Evolutionary conservation across 2,888 invertebrate species (phyloP), one percentile per base, ranked within the genome.

Genomic region (Erebia epiphron): DNA sequence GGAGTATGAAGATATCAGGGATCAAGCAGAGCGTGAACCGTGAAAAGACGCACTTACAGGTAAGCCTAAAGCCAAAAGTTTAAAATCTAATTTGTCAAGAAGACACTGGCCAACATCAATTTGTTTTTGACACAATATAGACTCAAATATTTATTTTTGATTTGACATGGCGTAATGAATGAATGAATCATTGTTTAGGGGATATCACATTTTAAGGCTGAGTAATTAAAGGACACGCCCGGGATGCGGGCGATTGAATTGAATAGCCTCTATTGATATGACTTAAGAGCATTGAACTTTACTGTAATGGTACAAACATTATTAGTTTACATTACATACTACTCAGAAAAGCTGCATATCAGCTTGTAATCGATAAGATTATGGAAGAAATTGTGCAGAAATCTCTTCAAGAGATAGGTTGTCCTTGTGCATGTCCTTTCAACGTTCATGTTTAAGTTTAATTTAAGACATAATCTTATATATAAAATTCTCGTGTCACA

Each of bases 1-100:
- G 82, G 83, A 82, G 83, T 82, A 87, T 84, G 84, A 86, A 82
- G 84, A 84, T 86, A 86, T 85, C 83, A 84, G 83, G 76, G 79
- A 79, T 78, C 83, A 90, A 90, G 80, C 88, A 79, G 87, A 89
- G 91, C 93, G 80, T 92, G 83, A 92, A 92, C 88, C 91, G 87
- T 91, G 87, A 86, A 90, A 85, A 71, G 73, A 76, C 73, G 72
- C 71, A 70, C 70, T 75, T 69, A 73, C 73, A 71, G 69, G 72
- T 74, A 75, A 73, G 69, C 68, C 62, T 65, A 63, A 70, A 68
- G 58, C 69, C 65, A 71, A 68, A 68, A 67, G 52, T 50, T 50
- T 50, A 64, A 60, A 61, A 14, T 13, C n/a, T 11, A 56, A 62
- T 62, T 56, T 21, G 8, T 18, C 61, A 43, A 13, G 16, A 35